phyloP scores from a whole-genome alignment of 2,888 invertebrate genomes.

The Himalopsyche japonica region DNA sequence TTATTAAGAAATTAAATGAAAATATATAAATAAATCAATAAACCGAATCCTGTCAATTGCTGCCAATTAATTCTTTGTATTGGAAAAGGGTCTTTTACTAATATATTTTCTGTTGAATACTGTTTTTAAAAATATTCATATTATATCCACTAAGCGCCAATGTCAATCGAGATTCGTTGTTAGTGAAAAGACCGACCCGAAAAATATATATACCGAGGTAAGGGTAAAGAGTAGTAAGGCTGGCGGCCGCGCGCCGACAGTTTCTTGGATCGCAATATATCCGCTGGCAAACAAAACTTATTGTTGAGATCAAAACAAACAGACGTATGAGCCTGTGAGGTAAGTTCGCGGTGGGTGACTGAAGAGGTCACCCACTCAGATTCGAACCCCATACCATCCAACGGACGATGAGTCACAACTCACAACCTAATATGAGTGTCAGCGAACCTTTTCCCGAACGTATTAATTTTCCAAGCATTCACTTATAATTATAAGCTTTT shows the following conservation, averaged over 20 bases:
- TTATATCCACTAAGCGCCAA: background rate
- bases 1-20: too few relatives aligned
- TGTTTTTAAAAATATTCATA: too few relatives aligned
- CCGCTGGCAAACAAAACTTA: conserved; percentile 40
- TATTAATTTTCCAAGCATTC: too few relatives aligned
- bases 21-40: too few relatives aligned
- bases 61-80: too few relatives aligned
- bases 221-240: background rate
- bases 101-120: too few relatives aligned
- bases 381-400: background rate
- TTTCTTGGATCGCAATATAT: conserved; percentile 37
- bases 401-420: background rate
- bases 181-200: background rate
- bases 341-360: background rate
- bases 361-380: background rate
- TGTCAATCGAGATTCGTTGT: background rate
- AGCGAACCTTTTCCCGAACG: background rate
- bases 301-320: conserved; percentile 41
- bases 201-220: background rate
- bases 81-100: too few relatives aligned
- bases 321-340: conserved; percentile 30
- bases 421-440: background rate
- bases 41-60: too few relatives aligned
- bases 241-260: conserved; percentile 8
- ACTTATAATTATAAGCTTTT: too few relatives aligned